Percentiles rank a stretch among this genome's conserved stretches.
These are phyloP conservation scores for Linnaemya vulpina DNA, from an alignment of 2,888 invertebrate genomes.

Conservation along the genomic window DNA sequence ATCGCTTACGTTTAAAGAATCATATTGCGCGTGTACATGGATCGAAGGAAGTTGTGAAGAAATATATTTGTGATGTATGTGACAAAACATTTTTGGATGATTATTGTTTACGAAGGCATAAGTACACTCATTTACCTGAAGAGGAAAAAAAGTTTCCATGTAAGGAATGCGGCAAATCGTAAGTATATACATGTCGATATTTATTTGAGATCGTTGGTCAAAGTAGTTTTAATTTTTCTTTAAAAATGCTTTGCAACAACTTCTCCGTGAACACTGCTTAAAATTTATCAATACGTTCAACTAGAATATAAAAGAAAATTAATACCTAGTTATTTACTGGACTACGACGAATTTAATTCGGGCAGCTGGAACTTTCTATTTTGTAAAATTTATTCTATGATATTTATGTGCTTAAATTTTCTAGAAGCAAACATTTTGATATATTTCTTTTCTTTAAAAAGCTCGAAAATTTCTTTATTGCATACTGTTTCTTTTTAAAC, in stretches of 20 bases:
- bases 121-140: slow-evolving; percentile 79
- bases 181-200: slow-evolving; percentile 63
- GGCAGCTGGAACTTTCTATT: too few species aligned
- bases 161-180: slow-evolving; percentile 80
- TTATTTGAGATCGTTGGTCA: not conserved
- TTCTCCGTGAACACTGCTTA: too few species aligned
- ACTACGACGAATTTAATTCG: too few species aligned
- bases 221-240: not conserved
- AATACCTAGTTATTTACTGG: too few species aligned
- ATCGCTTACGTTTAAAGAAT: slow-evolving; percentile 76
- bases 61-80: slow-evolving; percentile 75
- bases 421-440: too few species aligned
- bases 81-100: slow-evolving; percentile 76
- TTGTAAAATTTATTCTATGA: too few species aligned
- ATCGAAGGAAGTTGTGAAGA: slow-evolving; percentile 74
- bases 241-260: too few species aligned
- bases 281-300: too few species aligned
- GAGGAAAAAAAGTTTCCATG: slow-evolving; percentile 80
- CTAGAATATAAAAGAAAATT: too few species aligned
- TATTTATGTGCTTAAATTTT: too few species aligned
- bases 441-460: too few species aligned
- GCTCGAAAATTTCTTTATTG: too few species aligned
- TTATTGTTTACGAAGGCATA: slow-evolving; percentile 76
- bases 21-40: slow-evolving; percentile 75
- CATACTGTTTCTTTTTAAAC: not conserved